A percentile compares a stretch with the other conserved stretches of the same genome.
These are phyloP conservation scores for Euspilapteryx auroguttella DNA, from an alignment of 2,888 invertebrate genomes.

Conservation along the genomic window DNA sequence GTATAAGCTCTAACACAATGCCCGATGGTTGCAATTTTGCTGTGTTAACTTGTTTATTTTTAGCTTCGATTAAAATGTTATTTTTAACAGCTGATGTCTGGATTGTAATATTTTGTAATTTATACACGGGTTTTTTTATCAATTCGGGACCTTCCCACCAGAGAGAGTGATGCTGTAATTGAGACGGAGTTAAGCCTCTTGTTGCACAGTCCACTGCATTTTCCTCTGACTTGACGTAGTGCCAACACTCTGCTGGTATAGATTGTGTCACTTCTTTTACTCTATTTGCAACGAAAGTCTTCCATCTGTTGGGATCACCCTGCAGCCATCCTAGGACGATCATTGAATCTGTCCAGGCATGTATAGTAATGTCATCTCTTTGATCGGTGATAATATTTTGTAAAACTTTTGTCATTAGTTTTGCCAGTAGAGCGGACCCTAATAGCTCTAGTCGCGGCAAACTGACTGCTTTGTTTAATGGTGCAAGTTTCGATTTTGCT, in stretches of 20 bases:
- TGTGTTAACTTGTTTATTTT: too few species aligned
- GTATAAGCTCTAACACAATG: too few species aligned
- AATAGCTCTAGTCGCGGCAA: slow-evolving; percentile 7
- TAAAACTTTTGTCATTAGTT: slow-evolving; percentile 6
- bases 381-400: slow-evolving; percentile 2
- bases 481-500: neutral
- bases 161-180: slow-evolving; percentile 1
- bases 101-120: too few species aligned
- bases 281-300: slow-evolving; percentile 9
- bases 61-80: too few species aligned
- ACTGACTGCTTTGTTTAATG: slow-evolving; percentile 2
- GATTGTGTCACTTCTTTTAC: slow-evolving; percentile 7
- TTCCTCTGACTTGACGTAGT: slow-evolving; percentile 9
- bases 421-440: slow-evolving; percentile 5
- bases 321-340: slow-evolving; percentile 10
- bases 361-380: too few species aligned
- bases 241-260: slow-evolving; percentile 8
- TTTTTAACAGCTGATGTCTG: too few species aligned
- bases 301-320: slow-evolving; percentile 7
- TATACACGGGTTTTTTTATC: too few species aligned
- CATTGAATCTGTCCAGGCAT: slow-evolving; percentile 8
- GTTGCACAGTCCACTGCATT: slow-evolving; percentile 11
- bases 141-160: slow-evolving; percentile 4
- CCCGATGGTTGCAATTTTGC: too few species aligned
- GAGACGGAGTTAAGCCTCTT: slow-evolving; percentile 5